phyloP scores from a whole-genome alignment of 1,140 invertebrate genomes.

The Dermatophagoides farinae region DNA sequence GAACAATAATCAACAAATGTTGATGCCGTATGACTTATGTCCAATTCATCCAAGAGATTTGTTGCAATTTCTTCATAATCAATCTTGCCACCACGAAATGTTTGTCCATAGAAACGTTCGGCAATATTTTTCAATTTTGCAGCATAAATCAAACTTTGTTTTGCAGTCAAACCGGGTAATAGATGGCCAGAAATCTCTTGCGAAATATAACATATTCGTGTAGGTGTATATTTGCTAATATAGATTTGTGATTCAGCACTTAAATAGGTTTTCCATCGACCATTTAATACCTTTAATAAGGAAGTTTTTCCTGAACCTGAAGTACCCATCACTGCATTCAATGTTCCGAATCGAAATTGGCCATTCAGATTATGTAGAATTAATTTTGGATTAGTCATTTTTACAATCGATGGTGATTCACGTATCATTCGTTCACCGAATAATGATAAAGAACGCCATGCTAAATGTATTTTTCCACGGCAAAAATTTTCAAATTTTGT shows the following conservation, averaged over 20 bases:
- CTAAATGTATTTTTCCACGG: no score
- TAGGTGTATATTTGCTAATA: not conserved
- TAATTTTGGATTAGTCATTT: not conserved
- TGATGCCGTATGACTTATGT: not conserved
- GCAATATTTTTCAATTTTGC: conserved; percentile 1
- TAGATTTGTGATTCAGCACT: not conserved
- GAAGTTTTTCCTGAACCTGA: not conserved
- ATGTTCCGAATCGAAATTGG: not conserved
- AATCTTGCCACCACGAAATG: not conserved
- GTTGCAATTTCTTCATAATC: not conserved
- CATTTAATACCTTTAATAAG: not conserved
- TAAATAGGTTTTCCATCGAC: not conserved
- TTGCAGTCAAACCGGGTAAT: conserved; percentile 60
- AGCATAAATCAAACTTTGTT: conserved; percentile 17
- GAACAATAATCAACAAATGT: not conserved
- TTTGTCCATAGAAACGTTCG: not conserved
- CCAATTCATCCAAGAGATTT: not conserved
- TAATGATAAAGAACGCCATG: no score
- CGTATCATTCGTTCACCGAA: no score
- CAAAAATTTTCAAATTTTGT: no score
- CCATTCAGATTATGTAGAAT: not conserved
- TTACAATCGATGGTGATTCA: no score
- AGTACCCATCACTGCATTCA: not conserved
- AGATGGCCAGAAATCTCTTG: conserved; percentile 42
- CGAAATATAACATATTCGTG: not conserved